Conservation (phyloP, 2,888 invertebrate species). For the Odontothrips loti region DNA sequence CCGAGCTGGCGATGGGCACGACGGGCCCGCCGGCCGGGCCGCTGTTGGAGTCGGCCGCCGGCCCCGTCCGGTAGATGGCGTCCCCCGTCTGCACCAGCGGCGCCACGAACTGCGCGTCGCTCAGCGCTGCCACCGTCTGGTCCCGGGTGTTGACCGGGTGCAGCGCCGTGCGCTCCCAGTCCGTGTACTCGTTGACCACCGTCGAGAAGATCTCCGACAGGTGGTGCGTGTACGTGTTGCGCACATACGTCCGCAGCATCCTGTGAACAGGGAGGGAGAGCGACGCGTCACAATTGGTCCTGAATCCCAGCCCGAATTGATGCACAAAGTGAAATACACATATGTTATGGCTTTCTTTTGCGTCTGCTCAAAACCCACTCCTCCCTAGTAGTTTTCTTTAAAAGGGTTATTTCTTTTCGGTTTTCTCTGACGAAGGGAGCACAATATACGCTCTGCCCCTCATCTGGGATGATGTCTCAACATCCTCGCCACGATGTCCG, state of each 20-base stretch:
- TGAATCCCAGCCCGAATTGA: too few species aligned
- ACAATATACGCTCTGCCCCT: too few species aligned
- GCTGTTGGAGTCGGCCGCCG: conserved; percentile 48
- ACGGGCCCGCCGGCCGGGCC: conserved; percentile 28
- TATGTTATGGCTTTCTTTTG: too few species aligned
- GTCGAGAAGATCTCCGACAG: conserved; percentile 65
- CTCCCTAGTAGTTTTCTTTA: too few species aligned
- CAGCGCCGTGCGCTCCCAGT: conserved; percentile 87
- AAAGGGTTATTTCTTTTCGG: too few species aligned
- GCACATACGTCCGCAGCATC: conserved; percentile 80
- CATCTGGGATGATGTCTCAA: too few species aligned
- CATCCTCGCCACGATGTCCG: too few species aligned
- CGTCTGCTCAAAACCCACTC: too few species aligned
- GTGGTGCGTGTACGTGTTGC: conserved; percentile 74
- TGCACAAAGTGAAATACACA: too few species aligned
- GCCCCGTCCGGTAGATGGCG: conserved; percentile 42
- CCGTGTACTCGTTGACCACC: conserved; percentile 87
- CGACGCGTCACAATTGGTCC: too few species aligned
- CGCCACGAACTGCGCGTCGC: conserved; percentile 89
- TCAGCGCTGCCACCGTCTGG: conserved; percentile 81
- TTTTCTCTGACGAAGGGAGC: too few species aligned
- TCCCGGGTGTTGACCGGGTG: conserved; percentile 83
- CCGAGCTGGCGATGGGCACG: conserved; percentile 1
- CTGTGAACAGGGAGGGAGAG: conserved; percentile 46
- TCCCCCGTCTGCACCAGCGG: conserved; percentile 81